Conservation (phyloP, 1,140 invertebrate genomes). For the Trichonephila inaurata region DNA sequence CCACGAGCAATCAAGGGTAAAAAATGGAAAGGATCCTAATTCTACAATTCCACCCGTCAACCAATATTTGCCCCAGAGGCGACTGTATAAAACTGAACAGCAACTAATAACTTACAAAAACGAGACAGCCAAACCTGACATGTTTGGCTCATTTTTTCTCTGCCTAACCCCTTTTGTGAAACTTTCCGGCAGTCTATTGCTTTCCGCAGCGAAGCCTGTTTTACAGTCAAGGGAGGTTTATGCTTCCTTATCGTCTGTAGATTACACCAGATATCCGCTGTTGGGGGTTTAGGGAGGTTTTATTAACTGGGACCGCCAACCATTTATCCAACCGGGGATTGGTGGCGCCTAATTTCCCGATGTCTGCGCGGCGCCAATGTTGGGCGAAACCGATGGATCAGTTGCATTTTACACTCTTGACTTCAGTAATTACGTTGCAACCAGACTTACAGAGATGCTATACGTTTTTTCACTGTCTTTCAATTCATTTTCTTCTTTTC, state of each 20-base stretch:
- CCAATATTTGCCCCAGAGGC: not conserved
- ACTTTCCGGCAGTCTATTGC: constrained; percentile 37
- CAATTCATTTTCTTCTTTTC: constrained; percentile 17
- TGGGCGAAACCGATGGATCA: constrained; percentile 55
- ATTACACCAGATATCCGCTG: constrained; percentile 63
- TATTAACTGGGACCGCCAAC: constrained; percentile 70
- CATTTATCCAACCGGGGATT: constrained; percentile 70
- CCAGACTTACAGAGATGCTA: not conserved
- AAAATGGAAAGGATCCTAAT: constrained; percentile 1
- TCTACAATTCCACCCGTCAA: not conserved
- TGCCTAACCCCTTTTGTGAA: constrained; percentile 33
- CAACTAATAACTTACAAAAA: constrained; percentile 21
- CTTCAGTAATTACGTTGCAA: constrained; percentile 68
- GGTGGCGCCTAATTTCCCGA: constrained; percentile 71
- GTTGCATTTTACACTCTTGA: constrained; percentile 71
- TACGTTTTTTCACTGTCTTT: not conserved
- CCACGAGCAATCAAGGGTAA: not conserved
- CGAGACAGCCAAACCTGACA: not conserved
- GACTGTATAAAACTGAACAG: not conserved
- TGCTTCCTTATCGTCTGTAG: constrained; percentile 63
- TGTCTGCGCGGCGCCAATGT: constrained; percentile 35
- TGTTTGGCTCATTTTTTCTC: constrained; percentile 32
- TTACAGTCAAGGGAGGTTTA: constrained; percentile 68
- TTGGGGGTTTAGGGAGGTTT: constrained; percentile 52
- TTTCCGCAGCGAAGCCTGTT: constrained; percentile 50